phyloP scores from a whole-genome alignment of 2,113 vertebrate genomes.

The Macheiramphus alcinus region DNA sequence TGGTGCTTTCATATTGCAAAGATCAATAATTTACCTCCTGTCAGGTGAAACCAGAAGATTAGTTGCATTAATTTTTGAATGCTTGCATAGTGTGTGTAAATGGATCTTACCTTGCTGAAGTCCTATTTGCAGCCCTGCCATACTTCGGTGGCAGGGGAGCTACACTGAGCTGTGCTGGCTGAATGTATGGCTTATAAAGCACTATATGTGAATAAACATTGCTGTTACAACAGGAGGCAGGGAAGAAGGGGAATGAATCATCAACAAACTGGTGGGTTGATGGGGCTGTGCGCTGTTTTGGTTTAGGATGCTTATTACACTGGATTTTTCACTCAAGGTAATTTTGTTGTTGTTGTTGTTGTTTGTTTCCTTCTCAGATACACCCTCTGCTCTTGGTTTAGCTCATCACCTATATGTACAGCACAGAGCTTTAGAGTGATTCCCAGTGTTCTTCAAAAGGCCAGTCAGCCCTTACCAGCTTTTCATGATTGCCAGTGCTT shows the following conservation, averaged over 20 bases:
- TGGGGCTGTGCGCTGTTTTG: neutral
- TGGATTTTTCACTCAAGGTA: neutral
- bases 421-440: neutral
- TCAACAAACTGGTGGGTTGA: neutral
- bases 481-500: neutral
- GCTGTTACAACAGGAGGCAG: neutral
- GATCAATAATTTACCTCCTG: conserved; percentile 18
- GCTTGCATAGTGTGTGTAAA: neutral
- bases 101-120: neutral
- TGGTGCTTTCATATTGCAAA: neutral
- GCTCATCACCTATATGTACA: neutral
- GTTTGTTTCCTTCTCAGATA: neutral
- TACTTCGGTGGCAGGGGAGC: neutral
- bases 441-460: neutral
- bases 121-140: neutral
- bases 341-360: neutral
- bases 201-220: neutral
- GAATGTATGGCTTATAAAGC: neutral
- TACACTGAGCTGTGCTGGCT: neutral
- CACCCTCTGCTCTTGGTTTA: neutral
- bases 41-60: conserved; percentile 5
- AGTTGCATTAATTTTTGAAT: conserved; percentile 32
- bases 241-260: neutral
- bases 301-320: neutral
- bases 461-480: neutral